Evolutionary conservation across 2,888 invertebrate species (phyloP).

Genomic region (Yponomeuta plumbellus): DNA sequence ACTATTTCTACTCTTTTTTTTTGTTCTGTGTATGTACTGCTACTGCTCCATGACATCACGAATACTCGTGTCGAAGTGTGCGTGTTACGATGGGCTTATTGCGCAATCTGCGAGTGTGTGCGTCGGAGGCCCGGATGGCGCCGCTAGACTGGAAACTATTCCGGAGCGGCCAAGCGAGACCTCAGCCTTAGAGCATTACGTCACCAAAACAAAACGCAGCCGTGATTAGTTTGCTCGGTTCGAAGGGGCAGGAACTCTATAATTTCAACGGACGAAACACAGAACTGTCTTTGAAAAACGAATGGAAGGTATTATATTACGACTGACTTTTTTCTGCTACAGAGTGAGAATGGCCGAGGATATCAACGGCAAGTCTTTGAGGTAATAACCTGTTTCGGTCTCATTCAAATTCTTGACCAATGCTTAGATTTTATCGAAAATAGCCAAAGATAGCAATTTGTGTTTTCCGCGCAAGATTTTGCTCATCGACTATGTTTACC

Average conservation of each 20-base stretch:
- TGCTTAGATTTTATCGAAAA: too few relatives aligned
- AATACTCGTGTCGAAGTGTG: neutral
- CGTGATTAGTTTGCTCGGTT: neutral
- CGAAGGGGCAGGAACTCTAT: neutral
- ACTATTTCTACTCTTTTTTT: too few relatives aligned
- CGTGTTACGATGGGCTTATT: slow-evolving; percentile 22
- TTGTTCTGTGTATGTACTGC: neutral
- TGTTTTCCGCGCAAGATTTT: too few relatives aligned
- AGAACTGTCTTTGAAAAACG: neutral
- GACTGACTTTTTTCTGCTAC: neutral
- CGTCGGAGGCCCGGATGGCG: slow-evolving; percentile 17
- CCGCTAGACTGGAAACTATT: slow-evolving; percentile 41
- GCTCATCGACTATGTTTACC: too few relatives aligned
- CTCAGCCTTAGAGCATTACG: slow-evolving; percentile 27
- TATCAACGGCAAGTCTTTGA: too few relatives aligned
- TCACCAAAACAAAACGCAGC: slow-evolving; percentile 29
- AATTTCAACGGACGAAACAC: neutral
- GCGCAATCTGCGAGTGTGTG: slow-evolving; percentile 18
- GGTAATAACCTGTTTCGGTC: too few relatives aligned
- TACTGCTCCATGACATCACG: neutral
- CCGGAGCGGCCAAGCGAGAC: slow-evolving; percentile 35
- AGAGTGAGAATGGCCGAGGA: too few relatives aligned
- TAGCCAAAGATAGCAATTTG: too few relatives aligned
- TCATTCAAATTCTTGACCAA: too few relatives aligned
- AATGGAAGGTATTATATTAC: neutral